Evolutionary conservation across 2,113 vertebrate genomes (phyloP), one percentile per base, ranked within the genome.

Genomic region (Heterotilapia buettikoferi): DNA sequence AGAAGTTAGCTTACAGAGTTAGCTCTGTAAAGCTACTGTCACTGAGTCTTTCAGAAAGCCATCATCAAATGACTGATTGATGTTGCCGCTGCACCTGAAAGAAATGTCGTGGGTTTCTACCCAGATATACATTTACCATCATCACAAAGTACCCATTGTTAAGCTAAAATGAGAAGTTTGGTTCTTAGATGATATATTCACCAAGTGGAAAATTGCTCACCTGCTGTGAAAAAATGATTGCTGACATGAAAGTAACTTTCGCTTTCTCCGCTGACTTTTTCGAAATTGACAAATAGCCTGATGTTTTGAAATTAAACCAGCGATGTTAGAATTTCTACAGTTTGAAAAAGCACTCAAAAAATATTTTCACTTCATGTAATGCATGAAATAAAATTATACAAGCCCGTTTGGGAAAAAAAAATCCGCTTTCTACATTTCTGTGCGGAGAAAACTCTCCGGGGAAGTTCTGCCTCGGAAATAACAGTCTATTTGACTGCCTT

Each of bases 311-410:
- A 91, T 88, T 47, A 84, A 93, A 93, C 92, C 63, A 45, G 68
- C 21, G 18, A 6, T 83, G 78, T 84, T 47, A 73, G 63, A 87
- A 84, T 84, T 90, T 85, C 56, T 76, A 26, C 88, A 87, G 63
- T 68, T 87, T 81, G 21, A 82, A 83, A 90, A 90, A 61, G 73
- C 80, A 73, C 66, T 87, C 47, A 18, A 59, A 66, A 91, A 90
- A 47, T 61, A 38, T 82, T 90, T 80, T 40, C 57, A 83, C 66
- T 80, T 68, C 63, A 53, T 84, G 78, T 61, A 84, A 78, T 33
- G 81, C 53, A 40, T 91, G 81, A 90, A 93, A 92, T 87, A 78
- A 86, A 88, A 92, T 90, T 54, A 93, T 91, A 61, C 86, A 89
- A 86, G 81, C 56, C 53, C 59, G 84, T 90, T 87, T 86, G 36